phyloP scores from a whole-genome alignment of 2,888 invertebrate genomes.

The Tubulanus polymorphus region DNA sequence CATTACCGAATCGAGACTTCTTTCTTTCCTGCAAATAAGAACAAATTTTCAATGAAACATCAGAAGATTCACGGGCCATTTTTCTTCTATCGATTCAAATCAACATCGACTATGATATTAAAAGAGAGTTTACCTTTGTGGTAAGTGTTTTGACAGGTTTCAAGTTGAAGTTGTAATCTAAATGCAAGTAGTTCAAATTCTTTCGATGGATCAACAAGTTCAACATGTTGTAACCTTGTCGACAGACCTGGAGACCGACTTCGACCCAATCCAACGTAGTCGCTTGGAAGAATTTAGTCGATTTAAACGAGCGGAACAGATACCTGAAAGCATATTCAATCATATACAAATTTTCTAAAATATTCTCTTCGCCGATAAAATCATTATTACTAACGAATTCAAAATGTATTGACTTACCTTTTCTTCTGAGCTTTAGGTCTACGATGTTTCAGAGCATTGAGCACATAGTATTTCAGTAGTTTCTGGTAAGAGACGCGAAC shows the following conservation, averaged over 20 bases:
- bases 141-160: constrained; percentile 99
- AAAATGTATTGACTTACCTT: constrained; percentile 57
- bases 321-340: too few species aligned
- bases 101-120: background rate
- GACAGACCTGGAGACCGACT: constrained; percentile 92
- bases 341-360: too few species aligned
- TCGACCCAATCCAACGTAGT: constrained; percentile 99
- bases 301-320: constrained; percentile 97
- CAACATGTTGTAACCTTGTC: constrained; percentile 99
- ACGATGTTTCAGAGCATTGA: constrained; percentile 95
- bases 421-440: constrained; percentile 99
- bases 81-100: background rate
- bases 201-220: constrained; percentile 98
- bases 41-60: constrained; percentile 6
- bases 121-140: constrained; percentile 67
- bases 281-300: constrained; percentile 99
- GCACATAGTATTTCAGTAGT: constrained; percentile 93
- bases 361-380: too few species aligned
- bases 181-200: constrained; percentile 97
- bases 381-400: constrained; percentile 9
- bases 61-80: too few species aligned
- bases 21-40: constrained; percentile 70
- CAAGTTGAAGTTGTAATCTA: constrained; percentile 99
- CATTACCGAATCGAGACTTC: constrained; percentile 75
- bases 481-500: constrained; percentile 99